Conservation (phyloP, 2,888 invertebrate genomes). For the Nysson spinosus region DNA sequence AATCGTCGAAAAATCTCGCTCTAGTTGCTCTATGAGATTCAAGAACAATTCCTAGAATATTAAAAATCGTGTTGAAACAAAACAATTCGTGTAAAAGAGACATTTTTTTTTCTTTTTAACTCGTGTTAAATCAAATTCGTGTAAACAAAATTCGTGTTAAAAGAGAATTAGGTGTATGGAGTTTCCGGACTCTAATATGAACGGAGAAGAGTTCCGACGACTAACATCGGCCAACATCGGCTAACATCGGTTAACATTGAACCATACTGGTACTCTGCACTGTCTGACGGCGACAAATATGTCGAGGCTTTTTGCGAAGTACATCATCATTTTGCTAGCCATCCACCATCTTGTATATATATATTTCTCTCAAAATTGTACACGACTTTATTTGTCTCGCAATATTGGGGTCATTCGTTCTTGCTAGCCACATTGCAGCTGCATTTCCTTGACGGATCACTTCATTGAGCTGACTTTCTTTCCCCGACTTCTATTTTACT, state of each 20-base stretch:
- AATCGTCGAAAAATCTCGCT: too few relatives aligned
- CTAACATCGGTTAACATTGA: slow-evolving; percentile 21
- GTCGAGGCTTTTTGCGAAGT: slow-evolving; percentile 44
- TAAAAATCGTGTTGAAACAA: too few relatives aligned
- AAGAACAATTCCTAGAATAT: too few relatives aligned
- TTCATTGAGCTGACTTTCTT: slow-evolving; percentile 32
- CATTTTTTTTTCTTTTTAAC: too few relatives aligned
- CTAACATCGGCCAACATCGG: slow-evolving; percentile 26
- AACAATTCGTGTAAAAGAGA: too few relatives aligned
- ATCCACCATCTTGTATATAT: slow-evolving; percentile 12
- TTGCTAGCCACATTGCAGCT: slow-evolving; percentile 18
- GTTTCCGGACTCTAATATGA: slow-evolving; percentile 25
- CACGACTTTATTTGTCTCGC: slow-evolving; percentile 37
- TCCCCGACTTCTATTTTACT: too few relatives aligned
- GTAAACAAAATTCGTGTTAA: too few relatives aligned
- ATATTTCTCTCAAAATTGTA: slow-evolving; percentile 36
- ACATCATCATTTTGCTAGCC: slow-evolving; percentile 53
- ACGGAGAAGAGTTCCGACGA: slow-evolving; percentile 18
- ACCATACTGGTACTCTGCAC: slow-evolving; percentile 24
- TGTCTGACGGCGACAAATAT: slow-evolving; percentile 52
- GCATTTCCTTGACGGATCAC: slow-evolving; percentile 17
- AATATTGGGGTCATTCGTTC: slow-evolving; percentile 39
- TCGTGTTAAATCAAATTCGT: too few relatives aligned
- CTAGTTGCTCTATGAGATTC: too few relatives aligned
- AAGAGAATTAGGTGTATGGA: too few relatives aligned